Evolutionary conservation across 1,140 invertebrate genomes (phyloP).

Genomic region (Apis florea): DNA sequence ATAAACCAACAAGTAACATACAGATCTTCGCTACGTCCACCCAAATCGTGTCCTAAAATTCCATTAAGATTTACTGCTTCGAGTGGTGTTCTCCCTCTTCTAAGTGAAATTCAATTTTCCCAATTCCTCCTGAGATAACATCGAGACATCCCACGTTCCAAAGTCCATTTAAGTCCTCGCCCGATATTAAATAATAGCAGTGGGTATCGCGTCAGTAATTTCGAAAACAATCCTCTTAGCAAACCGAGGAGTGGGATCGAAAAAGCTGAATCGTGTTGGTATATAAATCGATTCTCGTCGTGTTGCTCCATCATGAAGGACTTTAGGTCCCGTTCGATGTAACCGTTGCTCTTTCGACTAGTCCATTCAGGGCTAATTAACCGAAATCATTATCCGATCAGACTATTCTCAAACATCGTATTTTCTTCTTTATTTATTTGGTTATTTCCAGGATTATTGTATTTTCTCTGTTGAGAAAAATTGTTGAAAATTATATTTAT

Average conservation of each 20-base stretch:
- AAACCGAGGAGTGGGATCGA: background rate
- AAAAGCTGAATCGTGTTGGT: background rate
- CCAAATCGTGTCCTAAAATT: no score
- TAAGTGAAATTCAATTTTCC: no score
- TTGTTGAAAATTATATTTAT: no score
- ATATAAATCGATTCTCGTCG: slow-evolving; percentile 6
- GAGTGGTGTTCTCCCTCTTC: no score
- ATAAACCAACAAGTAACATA: no score
- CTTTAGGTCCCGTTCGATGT: slow-evolving; percentile 16
- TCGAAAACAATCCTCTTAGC: background rate
- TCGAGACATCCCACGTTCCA: no score
- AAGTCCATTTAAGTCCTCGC: background rate
- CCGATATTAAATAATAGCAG: background rate
- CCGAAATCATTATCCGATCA: slow-evolving; percentile 58
- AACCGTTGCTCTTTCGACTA: slow-evolving; percentile 26
- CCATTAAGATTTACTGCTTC: no score
- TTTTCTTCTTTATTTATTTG: slow-evolving; percentile 12
- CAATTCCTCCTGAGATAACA: no score
- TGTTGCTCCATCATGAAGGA: slow-evolving; percentile 34
- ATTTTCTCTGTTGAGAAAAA: no score
- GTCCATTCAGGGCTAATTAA: slow-evolving; percentile 56
- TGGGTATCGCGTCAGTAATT: no score
- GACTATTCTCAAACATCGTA: slow-evolving; percentile 56
- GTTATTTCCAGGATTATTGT: no score
- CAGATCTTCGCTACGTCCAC: no score